phyloP scores from a whole-genome alignment of 2,797 vertebrate genomes.

The Halcyon chelicuti region DNA sequence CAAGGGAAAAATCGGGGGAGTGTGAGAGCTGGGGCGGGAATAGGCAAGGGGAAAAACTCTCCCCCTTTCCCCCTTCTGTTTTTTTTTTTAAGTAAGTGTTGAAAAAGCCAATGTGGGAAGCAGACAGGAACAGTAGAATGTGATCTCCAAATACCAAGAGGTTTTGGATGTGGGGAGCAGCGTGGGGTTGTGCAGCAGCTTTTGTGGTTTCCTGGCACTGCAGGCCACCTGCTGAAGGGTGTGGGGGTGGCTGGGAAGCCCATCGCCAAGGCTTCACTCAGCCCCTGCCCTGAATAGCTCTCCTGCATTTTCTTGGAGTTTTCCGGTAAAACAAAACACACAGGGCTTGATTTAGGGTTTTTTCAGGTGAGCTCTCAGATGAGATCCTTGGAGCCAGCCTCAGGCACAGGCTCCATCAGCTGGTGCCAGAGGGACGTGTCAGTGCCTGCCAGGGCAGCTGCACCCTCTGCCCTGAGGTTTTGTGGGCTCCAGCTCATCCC shows the following conservation, averaged over 20 bases:
- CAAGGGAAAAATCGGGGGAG: rapidly evolving
- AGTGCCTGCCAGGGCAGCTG: not conserved
- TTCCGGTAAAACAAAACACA: not conserved
- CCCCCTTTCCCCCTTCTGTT: rapidly evolving
- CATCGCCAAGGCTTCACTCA: not conserved
- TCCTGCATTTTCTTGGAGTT: not conserved
- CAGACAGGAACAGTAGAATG: not conserved
- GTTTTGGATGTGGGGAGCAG: not conserved
- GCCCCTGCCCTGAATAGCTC: too few relatives aligned
- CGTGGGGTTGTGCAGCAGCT: not conserved
- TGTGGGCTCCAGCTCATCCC: not conserved
- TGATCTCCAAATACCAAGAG: not conserved
- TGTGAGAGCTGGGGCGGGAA: not conserved
- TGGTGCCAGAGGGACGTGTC: rapidly evolving
- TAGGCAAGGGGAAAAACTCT: not conserved
- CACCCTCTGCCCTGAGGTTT: not conserved
- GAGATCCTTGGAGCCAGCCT: rapidly evolving
- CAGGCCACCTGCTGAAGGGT: too few relatives aligned
- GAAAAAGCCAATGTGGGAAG: not conserved
- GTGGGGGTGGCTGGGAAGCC: not conserved
- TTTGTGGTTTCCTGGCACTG: not conserved
- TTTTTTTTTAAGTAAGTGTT: too few relatives aligned
- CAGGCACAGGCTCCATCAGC: rapidly evolving
- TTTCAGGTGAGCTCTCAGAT: not conserved
- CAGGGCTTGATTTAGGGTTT: not conserved